Conservation (phyloP, 2,797 vertebrate genomes). For the Poeciliopsis turneri region DNA sequence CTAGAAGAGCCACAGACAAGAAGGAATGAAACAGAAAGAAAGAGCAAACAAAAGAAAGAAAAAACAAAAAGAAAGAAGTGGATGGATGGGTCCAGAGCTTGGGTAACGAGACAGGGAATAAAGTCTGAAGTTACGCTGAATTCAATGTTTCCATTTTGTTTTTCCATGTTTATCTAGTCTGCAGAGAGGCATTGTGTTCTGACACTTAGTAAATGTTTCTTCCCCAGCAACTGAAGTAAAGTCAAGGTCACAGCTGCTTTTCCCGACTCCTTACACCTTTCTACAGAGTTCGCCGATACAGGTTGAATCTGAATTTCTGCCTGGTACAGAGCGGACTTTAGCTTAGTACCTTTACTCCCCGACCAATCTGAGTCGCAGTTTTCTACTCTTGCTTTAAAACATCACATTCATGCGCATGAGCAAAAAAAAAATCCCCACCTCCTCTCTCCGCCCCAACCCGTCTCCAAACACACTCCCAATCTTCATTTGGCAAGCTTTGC, state of each 20-base stretch:
- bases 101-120: neutral
- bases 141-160: neutral
- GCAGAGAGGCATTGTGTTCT: conserved; percentile 29
- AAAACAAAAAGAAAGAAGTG: neutral
- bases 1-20: neutral
- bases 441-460: conserved; percentile 28
- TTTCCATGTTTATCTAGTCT: neutral
- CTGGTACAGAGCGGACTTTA: conserved; percentile 26
- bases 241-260: conserved; percentile 53
- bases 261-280: conserved; percentile 27
- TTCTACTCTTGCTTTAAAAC: conserved; percentile 89
- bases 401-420: conserved; percentile 85
- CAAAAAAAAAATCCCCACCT: conserved; percentile 6
- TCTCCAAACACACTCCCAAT: conserved; percentile 70
- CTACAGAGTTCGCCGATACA: conserved; percentile 35
- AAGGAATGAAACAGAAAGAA: neutral
- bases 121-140: neutral
- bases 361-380: conserved; percentile 84
- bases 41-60: too few species aligned
- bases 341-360: conserved; percentile 80
- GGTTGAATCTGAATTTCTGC: conserved; percentile 40
- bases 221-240: conserved; percentile 21
- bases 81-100: neutral
- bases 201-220: conserved; percentile 46
- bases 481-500: conserved; percentile 91